phyloP scores from a whole-genome alignment of 2,888 invertebrate genomes.

The Melipona bicolor region DNA sequence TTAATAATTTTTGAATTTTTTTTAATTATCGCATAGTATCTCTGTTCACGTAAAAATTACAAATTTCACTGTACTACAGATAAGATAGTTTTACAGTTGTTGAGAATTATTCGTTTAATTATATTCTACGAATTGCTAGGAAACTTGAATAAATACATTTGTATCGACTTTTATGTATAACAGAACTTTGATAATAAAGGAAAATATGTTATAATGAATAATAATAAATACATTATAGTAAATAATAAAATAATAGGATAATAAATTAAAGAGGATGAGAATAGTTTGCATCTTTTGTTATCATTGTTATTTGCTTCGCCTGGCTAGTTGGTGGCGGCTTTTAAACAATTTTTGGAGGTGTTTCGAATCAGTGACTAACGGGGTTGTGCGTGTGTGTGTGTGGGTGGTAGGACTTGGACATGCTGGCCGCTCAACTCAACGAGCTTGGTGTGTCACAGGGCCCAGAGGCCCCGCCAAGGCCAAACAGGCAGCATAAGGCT shows the following conservation, averaged over 20 bases:
- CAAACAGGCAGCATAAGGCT: conserved; percentile 81
- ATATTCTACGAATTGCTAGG: too few species aligned
- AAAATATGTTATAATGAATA: too few species aligned
- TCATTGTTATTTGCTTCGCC: conserved; percentile 62
- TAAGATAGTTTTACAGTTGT: background rate
- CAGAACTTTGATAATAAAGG: too few species aligned
- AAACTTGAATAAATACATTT: too few species aligned
- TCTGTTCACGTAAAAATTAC: background rate
- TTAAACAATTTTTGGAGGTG: conserved; percentile 64
- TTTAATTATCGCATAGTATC: background rate
- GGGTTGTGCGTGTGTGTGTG: conserved; percentile 81
- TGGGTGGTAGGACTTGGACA: conserved; percentile 95
- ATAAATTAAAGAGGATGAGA: background rate
- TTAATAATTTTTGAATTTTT: background rate
- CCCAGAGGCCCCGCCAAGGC: conserved; percentile 89
- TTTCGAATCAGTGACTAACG: conserved; percentile 80
- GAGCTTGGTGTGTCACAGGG: conserved; percentile 93
- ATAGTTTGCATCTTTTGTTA: conserved; percentile 24
- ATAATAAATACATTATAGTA: too few species aligned
- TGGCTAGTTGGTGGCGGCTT: conserved; percentile 67
- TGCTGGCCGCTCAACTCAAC: conserved; percentile 97
- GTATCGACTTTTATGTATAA: too few species aligned
- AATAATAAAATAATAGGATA: too few species aligned
- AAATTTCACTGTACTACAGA: conserved; percentile 1
- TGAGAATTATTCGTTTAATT: too few species aligned